phyloP scores from a whole-genome alignment of 1,140 invertebrate genomes.

The Heliothis subflexa region DNA sequence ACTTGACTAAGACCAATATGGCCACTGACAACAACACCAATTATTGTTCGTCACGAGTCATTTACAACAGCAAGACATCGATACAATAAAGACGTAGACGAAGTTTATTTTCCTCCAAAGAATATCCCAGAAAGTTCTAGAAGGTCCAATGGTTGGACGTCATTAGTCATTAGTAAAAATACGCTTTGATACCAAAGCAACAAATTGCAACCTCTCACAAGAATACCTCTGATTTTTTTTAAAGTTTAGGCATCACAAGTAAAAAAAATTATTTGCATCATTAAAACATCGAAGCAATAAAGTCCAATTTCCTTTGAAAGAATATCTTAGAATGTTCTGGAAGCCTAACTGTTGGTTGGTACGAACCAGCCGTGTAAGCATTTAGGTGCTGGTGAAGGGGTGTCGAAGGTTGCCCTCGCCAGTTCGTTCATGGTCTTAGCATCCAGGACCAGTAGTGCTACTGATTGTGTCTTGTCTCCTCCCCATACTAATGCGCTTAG shows the following conservation, averaged over 20 bases:
- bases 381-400: constrained; percentile 91
- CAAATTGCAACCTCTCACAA: no score
- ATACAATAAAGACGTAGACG: no score
- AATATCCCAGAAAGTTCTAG: no score
- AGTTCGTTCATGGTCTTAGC: constrained; percentile 90
- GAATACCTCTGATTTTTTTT: no score
- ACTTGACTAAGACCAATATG: constrained; percentile 14
- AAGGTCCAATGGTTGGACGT: no score
- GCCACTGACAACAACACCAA: neutral
- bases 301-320: neutral
- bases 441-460: constrained; percentile 90
- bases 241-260: neutral
- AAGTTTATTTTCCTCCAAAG: no score
- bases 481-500: constrained; percentile 91
- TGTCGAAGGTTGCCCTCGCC: constrained; percentile 89
- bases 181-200: no score
- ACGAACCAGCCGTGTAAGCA: constrained; percentile 94
- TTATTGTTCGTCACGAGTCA: neutral
- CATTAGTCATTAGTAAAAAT: no score
- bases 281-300: neutral
- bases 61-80: no score
- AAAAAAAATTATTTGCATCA: neutral
- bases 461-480: constrained; percentile 86
- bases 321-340: neutral
- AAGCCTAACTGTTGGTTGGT: constrained; percentile 53